Percentiles rank a stretch among this genome's conserved stretches.
phyloP scores from a whole-genome alignment of 64 coral and sea anemone species.

The Porites australiensis region DNA sequence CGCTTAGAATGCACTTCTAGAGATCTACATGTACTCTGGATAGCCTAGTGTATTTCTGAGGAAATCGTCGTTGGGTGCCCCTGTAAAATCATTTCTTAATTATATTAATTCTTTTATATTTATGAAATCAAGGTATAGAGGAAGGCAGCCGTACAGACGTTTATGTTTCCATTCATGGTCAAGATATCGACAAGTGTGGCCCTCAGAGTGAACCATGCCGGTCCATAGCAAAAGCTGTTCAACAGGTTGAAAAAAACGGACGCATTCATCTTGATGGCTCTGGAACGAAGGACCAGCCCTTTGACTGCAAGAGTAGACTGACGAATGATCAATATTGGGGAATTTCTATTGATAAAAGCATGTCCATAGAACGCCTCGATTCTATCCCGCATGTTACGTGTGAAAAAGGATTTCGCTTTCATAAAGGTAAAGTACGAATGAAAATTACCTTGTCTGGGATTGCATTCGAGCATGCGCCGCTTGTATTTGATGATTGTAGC shows the following conservation, averaged over 20 bases:
- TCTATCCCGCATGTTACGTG: background rate
- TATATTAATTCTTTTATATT: background rate
- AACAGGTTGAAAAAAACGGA: background rate
- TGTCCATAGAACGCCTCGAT: background rate
- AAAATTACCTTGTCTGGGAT: conserved; percentile 27
- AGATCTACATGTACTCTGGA: too few species aligned
- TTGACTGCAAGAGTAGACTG: background rate
- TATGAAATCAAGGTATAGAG: background rate
- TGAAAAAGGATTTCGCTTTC: conserved; percentile 27
- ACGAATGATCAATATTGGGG: background rate
- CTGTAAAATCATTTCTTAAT: too few species aligned
- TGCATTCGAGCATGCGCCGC: background rate
- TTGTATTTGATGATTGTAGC: background rate
- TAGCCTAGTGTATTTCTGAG: too few species aligned
- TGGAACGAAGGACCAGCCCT: conserved; percentile 11
- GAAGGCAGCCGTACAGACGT: background rate
- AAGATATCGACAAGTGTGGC: background rate
- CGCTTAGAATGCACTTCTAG: too few species aligned
- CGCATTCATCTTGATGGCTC: conserved; percentile 16
- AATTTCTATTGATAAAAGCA: conserved; percentile 1
- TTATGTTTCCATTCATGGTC: background rate
- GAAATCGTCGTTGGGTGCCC: too few species aligned
- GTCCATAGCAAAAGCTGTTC: background rate
- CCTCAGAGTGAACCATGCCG: background rate
- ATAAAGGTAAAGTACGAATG: background rate